These are phyloP conservation scores for Pollenia griseotomentosa DNA, from an alignment of 2,888 invertebrate species.

Conservation along the genomic window DNA sequence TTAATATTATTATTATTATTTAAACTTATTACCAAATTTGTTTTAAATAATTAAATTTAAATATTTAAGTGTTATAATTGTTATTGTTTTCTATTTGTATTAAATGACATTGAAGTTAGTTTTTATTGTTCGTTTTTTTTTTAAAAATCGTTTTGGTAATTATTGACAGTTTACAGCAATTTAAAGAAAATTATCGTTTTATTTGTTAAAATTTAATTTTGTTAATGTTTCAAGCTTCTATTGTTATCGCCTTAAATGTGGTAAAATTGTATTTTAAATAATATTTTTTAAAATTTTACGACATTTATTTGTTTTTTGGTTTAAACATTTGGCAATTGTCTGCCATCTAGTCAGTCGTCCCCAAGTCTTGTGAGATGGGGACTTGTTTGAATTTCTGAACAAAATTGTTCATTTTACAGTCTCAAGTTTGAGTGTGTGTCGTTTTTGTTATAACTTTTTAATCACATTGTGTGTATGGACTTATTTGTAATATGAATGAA, in stretches of 20 bases:
- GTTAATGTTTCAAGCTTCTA: not conserved
- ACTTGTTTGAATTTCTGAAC: not conserved
- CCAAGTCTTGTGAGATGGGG: not conserved
- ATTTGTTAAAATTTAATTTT: constrained; percentile 30
- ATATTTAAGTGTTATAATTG: not conserved
- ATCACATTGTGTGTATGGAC: constrained; percentile 21
- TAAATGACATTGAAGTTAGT: constrained; percentile 26
- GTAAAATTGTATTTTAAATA: constrained; percentile 44
- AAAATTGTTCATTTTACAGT: not conserved
- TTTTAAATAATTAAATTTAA: not conserved
- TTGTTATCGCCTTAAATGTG: constrained; percentile 29
- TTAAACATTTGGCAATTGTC: constrained; percentile 43
- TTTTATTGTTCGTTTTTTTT: not conserved
- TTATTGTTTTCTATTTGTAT: not conserved
- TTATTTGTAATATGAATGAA: constrained; percentile 50
- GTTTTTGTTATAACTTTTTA: not conserved
- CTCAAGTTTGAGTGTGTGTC: not conserved
- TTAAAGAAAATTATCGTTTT: not conserved
- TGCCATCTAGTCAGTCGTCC: too few relatives aligned
- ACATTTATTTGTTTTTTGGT: constrained; percentile 20
- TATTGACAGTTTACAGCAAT: constrained; percentile 14
- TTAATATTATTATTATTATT: too few relatives aligned
- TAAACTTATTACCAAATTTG: not conserved
- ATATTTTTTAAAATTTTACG: constrained; percentile 9
- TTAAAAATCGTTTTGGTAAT: constrained; percentile 8